phyloP scores from a whole-genome alignment of 2,113 vertebrate genomes.

The Catharus minimus region DNA sequence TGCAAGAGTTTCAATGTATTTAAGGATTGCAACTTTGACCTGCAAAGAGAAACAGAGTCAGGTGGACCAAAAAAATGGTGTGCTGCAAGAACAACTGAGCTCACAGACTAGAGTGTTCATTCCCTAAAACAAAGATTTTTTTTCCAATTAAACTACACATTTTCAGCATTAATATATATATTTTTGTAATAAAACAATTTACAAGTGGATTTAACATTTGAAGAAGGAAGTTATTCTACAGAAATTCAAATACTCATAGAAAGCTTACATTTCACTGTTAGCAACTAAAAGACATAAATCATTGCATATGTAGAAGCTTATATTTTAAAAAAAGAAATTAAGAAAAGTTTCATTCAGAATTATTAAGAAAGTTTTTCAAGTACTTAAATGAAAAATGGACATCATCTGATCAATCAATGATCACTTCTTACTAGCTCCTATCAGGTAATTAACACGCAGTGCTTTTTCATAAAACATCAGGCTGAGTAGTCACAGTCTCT shows the following conservation, averaged over 20 bases:
- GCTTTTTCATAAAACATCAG: not conserved
- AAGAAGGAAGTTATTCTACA: not conserved
- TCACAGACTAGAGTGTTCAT: not conserved
- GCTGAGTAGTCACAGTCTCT: not conserved
- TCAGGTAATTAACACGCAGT: not conserved
- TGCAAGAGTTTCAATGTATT: slow-evolving; percentile 93
- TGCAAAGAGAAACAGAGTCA: slow-evolving; percentile 65
- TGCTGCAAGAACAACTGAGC: not conserved
- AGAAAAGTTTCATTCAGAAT: not conserved
- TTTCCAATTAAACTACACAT: not conserved
- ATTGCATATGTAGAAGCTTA: not conserved
- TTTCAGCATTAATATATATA: not conserved
- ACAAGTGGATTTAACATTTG: not conserved
- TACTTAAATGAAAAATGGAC: not conserved
- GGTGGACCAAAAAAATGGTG: not conserved
- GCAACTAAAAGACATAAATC: not conserved
- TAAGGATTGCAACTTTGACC: slow-evolving; percentile 96
- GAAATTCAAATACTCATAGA: not conserved
- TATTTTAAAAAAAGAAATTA: not conserved
- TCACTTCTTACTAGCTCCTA: not conserved
- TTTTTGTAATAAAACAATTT: not conserved
- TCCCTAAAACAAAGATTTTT: not conserved
- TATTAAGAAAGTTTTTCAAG: not conserved
- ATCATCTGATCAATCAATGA: not conserved
- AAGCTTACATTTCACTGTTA: not conserved